These are phyloP conservation scores for Leuciscus waleckii DNA, from an alignment of 2,797 vertebrate species.

Conservation along the genomic window DNA sequence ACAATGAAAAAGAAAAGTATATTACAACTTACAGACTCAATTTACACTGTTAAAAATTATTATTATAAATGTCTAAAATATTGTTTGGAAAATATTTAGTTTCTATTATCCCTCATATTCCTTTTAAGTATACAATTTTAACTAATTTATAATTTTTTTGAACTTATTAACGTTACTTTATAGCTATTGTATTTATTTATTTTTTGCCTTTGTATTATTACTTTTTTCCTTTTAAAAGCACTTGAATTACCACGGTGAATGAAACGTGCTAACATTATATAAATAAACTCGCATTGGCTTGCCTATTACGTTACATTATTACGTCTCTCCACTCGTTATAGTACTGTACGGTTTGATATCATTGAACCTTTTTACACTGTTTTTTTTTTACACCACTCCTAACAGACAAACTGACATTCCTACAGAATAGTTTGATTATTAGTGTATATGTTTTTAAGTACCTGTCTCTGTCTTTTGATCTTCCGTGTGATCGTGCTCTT, in stretches of 20 bases:
- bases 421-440: background rate
- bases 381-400: background rate
- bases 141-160: background rate
- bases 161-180: background rate
- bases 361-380: background rate
- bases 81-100: background rate
- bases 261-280: background rate
- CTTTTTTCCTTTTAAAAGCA: background rate
- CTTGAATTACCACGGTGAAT: background rate
- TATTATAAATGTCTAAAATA: too few relatives aligned
- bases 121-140: background rate
- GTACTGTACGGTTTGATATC: too few relatives aligned
- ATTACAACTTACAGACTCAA: too few relatives aligned
- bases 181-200: background rate
- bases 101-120: background rate
- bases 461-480: slow-evolving; percentile 68
- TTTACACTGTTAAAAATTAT: too few relatives aligned
- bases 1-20: background rate
- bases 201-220: background rate
- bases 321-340: background rate
- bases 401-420: background rate
- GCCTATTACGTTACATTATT: background rate
- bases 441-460: slow-evolving; percentile 30
- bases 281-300: background rate
- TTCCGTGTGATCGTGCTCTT: slow-evolving; percentile 45